Evolutionary conservation across 2,113 vertebrate species (phyloP), one percentile per base, ranked within the genome.

Genomic region (Morone chrysops): DNA sequence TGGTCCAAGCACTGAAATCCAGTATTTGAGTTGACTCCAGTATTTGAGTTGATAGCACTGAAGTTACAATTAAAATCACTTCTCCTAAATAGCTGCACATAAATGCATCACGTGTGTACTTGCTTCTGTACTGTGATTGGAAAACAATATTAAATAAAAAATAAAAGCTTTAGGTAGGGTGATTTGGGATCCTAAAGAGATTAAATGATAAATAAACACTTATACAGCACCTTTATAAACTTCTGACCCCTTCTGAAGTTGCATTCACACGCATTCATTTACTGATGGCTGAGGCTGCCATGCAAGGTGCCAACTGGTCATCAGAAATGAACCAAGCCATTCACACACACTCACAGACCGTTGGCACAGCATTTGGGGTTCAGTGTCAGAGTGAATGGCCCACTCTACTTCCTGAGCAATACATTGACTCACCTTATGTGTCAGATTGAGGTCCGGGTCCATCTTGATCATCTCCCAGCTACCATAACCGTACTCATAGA

Each of bases 401-500:
- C 31, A 31, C 31, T 31, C 31, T 31, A 31, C 31, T 31, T 31
- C 31, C 31, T 31, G 31, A 31, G 31, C 31, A 31, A 31, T 31
- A 1, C 31, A 31, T 31, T 4, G 31, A 47, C 85, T 66, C 94
- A 98, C 98, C 97, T 99, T 99, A 76, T 99, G 97, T 81, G 98
- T 99, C 79, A 99, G 96, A 86, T 97, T 99, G 80, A 99, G 97
- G 91, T 99, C 98, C 8, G 98, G 98, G 85, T 99, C 98, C 98
- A 99, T 99, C 94, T 99, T 99, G 88, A 99, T 99, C 98, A 99
- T 99, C 94, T 99, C 98, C 98, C 98, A 99, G 94, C 98, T 99
- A 79, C 98, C 98, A 67, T 99, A 99, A 0, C 98, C 98, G 59
- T 99, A 99, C 87, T 99, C 98, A 36, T 99, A 99, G 87, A 99